Evolutionary conservation across 2,797 vertebrate species (phyloP), one percentile per base, ranked within the genome.

Genomic region (Hafferia zeledoni): DNA sequence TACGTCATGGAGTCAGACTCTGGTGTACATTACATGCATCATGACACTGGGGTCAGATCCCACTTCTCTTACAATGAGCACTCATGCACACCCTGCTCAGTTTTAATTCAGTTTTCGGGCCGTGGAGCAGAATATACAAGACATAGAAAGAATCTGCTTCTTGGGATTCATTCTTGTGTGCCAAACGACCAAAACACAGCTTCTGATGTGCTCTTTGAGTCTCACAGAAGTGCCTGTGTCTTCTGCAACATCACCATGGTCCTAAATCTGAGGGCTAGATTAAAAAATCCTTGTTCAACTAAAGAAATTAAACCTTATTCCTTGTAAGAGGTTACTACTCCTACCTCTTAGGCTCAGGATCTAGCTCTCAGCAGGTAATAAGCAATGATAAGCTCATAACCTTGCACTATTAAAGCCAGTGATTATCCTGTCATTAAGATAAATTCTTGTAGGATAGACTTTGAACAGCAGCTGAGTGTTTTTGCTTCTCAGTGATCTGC

Each of bases 401-500:
- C 39, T 87, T 77, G 67, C 22, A 52, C 47, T 87, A 24, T 31
- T 76, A 90, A 74, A 91, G 47, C 49, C 53, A 93, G 30, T 28
- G 55, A 93, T 86, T 87, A 75, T 33, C 47, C 81, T 89, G 72
- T 57, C 82, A 90, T 76, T 83, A 89, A 93, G 52, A 82, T 57
- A 76, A 76, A 91, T 64, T 81, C 37, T 83, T 88, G 63, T 39
- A 86, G 47, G 67, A 74, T 24, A 43, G 49, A 84, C 63, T 92
- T n/a, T 63, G 65, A 89, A 83, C 74, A 78, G 91, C 43, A 83
- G 72, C 50, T 86, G 63, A 89, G 55, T 37, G 49, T 3, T 81
- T 93, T 27, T 55, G 44, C 3, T 78, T 95, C 88, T 94, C 92
- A 95, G 89, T 74, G 59, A 82, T 76, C 70, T 80, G 70, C 46